Conservation (phyloP, 1,140 invertebrate species). For the Magallana ariakensis region DNA sequence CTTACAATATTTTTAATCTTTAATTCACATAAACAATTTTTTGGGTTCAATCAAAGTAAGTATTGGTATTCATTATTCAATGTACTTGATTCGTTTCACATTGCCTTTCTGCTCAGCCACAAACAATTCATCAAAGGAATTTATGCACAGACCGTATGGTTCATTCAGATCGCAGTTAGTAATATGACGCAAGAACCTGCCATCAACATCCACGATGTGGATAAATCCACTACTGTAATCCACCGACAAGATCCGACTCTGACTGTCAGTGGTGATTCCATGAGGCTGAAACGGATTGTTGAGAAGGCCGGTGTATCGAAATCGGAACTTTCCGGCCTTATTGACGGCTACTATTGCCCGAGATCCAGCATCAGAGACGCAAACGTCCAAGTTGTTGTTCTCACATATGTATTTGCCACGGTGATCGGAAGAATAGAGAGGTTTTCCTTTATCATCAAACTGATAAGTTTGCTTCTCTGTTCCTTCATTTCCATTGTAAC, state of each 20-base stretch:
- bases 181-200: background rate
- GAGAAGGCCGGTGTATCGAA: too few relatives aligned
- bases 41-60: too few relatives aligned
- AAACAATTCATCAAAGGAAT: background rate
- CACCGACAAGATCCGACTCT: background rate
- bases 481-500: background rate
- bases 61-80: background rate
- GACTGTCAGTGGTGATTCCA: background rate
- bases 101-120: background rate
- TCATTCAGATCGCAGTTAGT: background rate
- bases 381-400: too few relatives aligned
- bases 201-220: background rate
- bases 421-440: background rate
- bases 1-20: too few relatives aligned
- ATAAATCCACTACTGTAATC: background rate
- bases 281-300: background rate
- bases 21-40: too few relatives aligned
- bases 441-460: background rate
- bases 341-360: too few relatives aligned
- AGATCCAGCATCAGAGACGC: too few relatives aligned
- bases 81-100: background rate
- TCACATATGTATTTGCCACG: too few relatives aligned
- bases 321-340: too few relatives aligned
- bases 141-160: background rate
- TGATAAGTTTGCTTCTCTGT: background rate